Evolutionary conservation across 2,888 invertebrate genomes (phyloP), one percentile per base, ranked within the genome.

Genomic region (Pemphredon lugubris): DNA sequence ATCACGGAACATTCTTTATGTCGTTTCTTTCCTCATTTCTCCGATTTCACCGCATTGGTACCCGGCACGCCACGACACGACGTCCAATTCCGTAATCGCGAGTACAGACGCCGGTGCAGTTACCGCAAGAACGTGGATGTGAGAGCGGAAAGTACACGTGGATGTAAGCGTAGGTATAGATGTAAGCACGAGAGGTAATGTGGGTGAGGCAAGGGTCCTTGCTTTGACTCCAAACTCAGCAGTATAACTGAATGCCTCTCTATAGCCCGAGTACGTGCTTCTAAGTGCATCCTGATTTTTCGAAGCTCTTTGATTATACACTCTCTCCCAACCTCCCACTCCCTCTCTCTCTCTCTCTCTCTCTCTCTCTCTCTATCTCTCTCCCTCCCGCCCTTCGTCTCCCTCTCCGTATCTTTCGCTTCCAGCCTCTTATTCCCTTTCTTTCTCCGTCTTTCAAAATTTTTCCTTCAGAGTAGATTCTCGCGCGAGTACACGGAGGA

Each of bases 221-320:
- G 86, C 88, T 88, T 88, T 88, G 88, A 88, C 86, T 86, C 83
- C 76, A 81, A 82, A 80, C 81, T 84, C 79, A 76, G 70, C 73
- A 82, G 79, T 84, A 83, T 84, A 81, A 83, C 85, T 86, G 86
- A 86, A 86, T 86, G 81, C 84, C 85, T 83, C 84, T 84, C 85
- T 84, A 84, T 85, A 80, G 75, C 80, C 74, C 76, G 78, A 86
- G 87, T 84, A 84, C 84, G 86, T 87, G 83, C 86, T 87, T 84
- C 83, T 82, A 83, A 85, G 84, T 85, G 86, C 75, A 81, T 79
- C 79, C 75, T 68, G 70, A 75, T 79, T 77, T 76, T 78, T 75
- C 74, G 77, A 74, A 77, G 65, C 64, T 71, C 67, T 72, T 71
- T 73, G 66, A 73, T 71, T 76, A 75, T 72, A 45, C 60, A 59